Conservation (phyloP, 1,140 invertebrate genomes). For the Micrasema minimum region DNA sequence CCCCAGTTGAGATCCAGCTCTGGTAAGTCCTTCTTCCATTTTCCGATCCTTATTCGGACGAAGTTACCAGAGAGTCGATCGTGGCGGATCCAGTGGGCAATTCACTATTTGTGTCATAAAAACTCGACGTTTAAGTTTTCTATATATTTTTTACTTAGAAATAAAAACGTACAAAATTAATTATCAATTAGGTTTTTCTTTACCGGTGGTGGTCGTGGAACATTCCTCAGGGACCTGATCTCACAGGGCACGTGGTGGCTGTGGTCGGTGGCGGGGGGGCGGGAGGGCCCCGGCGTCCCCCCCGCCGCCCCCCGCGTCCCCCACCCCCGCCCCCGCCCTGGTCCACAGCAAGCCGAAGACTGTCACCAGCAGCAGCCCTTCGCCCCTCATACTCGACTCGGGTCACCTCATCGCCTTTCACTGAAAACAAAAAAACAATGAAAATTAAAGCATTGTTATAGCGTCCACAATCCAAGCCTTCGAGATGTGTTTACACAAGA, state of each 20-base stretch:
- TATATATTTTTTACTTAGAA: too few relatives aligned
- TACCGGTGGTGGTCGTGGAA: slow-evolving; percentile 39
- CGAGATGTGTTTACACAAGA: too few relatives aligned
- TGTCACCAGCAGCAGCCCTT: slow-evolving; percentile 49
- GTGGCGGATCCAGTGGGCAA: too few relatives aligned
- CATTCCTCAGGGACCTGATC: slow-evolving; percentile 11
- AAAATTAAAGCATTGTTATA: too few relatives aligned
- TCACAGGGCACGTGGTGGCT: slow-evolving; percentile 24
- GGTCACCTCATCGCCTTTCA: slow-evolving; percentile 52
- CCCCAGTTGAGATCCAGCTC: too few relatives aligned
- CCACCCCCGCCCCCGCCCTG: slow-evolving; percentile 9
- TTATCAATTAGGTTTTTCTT: not conserved
- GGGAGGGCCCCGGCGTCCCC: slow-evolving; percentile 17
- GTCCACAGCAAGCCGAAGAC: slow-evolving; percentile 41
- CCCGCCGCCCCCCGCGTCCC: not conserved
- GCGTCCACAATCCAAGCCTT: too few relatives aligned
- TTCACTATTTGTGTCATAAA: too few relatives aligned
- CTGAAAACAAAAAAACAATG: too few relatives aligned
- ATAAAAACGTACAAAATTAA: not conserved
- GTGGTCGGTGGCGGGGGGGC: slow-evolving; percentile 1
- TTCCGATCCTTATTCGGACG: too few relatives aligned
- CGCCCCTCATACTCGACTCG: slow-evolving; percentile 49
- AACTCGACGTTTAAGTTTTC: too few relatives aligned
- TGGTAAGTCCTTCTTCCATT: too few relatives aligned
- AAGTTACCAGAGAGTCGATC: too few relatives aligned